Base-by-base conservation (phyloP, 2,888 invertebrate genomes). In the Calameuta pallipes region DNA sequence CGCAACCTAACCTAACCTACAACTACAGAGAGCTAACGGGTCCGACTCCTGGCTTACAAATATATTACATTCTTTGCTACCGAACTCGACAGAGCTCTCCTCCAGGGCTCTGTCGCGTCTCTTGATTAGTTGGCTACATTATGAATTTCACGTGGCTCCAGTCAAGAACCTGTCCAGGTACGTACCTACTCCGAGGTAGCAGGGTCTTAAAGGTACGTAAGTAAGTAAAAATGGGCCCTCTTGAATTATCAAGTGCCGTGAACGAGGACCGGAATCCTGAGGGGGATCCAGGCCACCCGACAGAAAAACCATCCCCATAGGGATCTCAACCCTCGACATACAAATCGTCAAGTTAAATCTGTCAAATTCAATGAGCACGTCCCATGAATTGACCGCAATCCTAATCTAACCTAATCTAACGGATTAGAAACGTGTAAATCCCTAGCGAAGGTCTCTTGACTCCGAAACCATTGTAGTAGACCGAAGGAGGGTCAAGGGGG, bases 61-160 rank as follows among this genome's bases (percentile, higher is more conserved):
- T 90, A 90, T 90, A 90, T 90, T 86, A 83, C 87, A 84, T 82
- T 80, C 86, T 85, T 86, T 82, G 81, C 76, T 69, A 81, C 84
- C 79, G 76, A 85, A 84, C 87, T 87, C 87, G 89, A 90, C 90
- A 89, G 88, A 89, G 89, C 89, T 56, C 56, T 9, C 9, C 23
- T 9, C 23, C 56, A 2, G 9, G 6, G 1, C 41, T 56, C 56
- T 56, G 2, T 56, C 23, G 9, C 56, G 4, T 56, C 56, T 23
- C 56, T 56, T 56, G 56, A 56, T 56, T 9, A 56, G 23, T 56
- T 23, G 56, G 56, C 23, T 56, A 23, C 56, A 23, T 56, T 56
- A 23, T 56, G 56, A 56, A 23, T 23, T 56, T 56, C 56, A 56
- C 56, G 23, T 56, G 23, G 56, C 56, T 56, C 23, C 15, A 56